A percentile compares a stretch with the other conserved stretches of the same genome.
Conservation (phyloP, 2,888 invertebrate genomes). For the Drosophila rellima region DNA sequence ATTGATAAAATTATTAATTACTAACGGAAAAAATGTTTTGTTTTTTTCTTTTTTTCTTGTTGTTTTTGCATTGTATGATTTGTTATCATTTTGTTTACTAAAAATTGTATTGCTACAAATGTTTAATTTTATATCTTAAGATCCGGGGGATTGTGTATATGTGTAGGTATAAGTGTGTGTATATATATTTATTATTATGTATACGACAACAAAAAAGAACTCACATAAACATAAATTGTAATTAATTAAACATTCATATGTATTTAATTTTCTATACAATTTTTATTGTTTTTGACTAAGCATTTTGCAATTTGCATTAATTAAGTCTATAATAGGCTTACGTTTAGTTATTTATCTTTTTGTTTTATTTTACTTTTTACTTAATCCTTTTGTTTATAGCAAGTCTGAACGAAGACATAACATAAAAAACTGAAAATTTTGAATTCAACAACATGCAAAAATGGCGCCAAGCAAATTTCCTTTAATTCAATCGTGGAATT, state of each 20-base stretch:
- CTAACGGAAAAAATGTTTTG: conserved; percentile 49
- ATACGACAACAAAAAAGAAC: conserved; percentile 55
- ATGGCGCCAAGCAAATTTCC: conserved; percentile 51
- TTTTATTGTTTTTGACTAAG: conserved; percentile 76
- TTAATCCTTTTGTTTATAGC: conserved; percentile 42
- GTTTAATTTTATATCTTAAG: conserved; percentile 51
- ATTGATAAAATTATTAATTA: conserved; percentile 34
- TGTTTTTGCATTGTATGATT: conserved; percentile 14
- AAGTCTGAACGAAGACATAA: conserved; percentile 55
- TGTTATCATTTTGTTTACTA: conserved; percentile 51
- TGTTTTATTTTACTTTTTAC: conserved; percentile 29
- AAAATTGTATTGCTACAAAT: conserved; percentile 64
- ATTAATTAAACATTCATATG: conserved; percentile 77
- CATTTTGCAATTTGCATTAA: conserved; percentile 77
- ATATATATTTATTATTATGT: conserved; percentile 36
- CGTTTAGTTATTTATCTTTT: conserved; percentile 50
- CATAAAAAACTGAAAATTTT: conserved; percentile 44
- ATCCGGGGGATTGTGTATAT: conserved; percentile 32
- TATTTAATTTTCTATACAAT: conserved; percentile 78
- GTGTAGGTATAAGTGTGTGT: conserved; percentile 25
- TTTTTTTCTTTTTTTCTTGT: conserved; percentile 4
- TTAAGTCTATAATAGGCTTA: conserved; percentile 81
- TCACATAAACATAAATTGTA: conserved; percentile 67
- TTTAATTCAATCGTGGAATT: background rate
- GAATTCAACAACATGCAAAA: conserved; percentile 63